phyloP scores from a whole-genome alignment of 2,888 invertebrate species.

The Argyresthia goedartella region DNA sequence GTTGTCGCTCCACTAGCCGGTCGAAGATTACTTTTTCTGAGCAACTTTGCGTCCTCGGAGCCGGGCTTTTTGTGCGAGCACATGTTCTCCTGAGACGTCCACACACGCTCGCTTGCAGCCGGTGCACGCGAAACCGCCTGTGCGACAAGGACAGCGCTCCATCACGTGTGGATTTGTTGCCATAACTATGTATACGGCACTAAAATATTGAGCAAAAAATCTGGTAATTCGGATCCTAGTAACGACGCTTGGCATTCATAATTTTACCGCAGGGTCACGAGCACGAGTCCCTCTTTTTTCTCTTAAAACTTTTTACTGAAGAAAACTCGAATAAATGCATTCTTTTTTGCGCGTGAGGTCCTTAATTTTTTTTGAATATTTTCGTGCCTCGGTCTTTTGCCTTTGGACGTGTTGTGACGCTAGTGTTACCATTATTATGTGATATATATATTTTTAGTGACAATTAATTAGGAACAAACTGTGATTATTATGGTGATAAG shows the following conservation, averaged over 20 bases:
- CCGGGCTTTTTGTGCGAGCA: conserved; percentile 50
- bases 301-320: conserved; percentile 31
- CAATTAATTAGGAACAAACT: conserved; percentile 65
- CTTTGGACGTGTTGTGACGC: conserved; percentile 69
- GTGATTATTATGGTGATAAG: conserved; percentile 68
- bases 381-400: conserved; percentile 63
- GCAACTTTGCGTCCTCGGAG: conserved; percentile 25
- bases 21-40: conserved; percentile 22
- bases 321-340: conserved; percentile 48
- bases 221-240: conserved; percentile 66
- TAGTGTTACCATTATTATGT: conserved; percentile 67
- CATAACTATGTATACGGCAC: conserved; percentile 58
- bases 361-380: conserved; percentile 61
- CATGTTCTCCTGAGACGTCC: conserved; percentile 44
- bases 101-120: conserved; percentile 23
- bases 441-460: conserved; percentile 63
- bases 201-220: conserved; percentile 67
- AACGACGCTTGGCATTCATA: conserved; percentile 65
- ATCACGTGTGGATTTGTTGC: conserved; percentile 54
- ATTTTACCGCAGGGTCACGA: conserved; percentile 65
- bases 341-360: conserved; percentile 59
- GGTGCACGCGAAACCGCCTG: conserved; percentile 41
- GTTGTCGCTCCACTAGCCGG: conserved; percentile 43
- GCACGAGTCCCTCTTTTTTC: conserved; percentile 55
- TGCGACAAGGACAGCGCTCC: conserved; percentile 41